Percentiles rank a stretch among this genome's conserved stretches.
These are phyloP conservation scores for Sebastes aleutianus DNA, from an alignment of 2,797 vertebrate species.

Conservation along the genomic window DNA sequence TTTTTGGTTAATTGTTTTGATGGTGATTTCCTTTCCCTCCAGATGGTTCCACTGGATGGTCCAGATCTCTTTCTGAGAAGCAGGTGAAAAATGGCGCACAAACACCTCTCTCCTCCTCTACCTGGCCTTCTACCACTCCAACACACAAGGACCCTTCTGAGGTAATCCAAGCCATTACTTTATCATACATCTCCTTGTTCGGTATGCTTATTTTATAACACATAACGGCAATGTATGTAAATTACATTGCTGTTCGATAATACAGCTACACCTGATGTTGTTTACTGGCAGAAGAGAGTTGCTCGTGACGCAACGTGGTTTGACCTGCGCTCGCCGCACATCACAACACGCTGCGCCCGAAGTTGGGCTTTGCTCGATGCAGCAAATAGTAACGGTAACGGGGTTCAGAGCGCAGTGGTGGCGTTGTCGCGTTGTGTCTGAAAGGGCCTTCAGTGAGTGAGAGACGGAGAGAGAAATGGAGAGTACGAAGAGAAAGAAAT, in stretches of 20 bases:
- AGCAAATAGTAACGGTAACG: too few species aligned
- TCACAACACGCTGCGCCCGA: too few species aligned
- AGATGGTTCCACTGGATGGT: slow-evolving; percentile 85
- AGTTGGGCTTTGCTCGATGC: too few species aligned
- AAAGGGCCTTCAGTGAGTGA: too few species aligned
- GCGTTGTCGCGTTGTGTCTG: too few species aligned
- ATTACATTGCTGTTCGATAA: background rate
- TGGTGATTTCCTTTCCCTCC: slow-evolving; percentile 35
- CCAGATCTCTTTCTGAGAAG: slow-evolving; percentile 83
- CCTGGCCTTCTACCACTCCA: slow-evolving; percentile 68
- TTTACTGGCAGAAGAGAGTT: too few species aligned
- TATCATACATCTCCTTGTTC: background rate
- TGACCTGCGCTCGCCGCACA: too few species aligned
- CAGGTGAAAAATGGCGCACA: slow-evolving; percentile 84
- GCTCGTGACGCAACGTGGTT: too few species aligned
- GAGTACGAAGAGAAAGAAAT: too few species aligned
- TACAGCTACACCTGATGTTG: too few species aligned
- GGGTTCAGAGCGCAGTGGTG: too few species aligned
- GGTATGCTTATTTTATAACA: background rate
- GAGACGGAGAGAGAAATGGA: too few species aligned
- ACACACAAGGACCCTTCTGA: slow-evolving; percentile 68
- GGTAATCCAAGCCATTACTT: slow-evolving; percentile 72
- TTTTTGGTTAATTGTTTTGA: background rate
- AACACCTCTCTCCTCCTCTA: slow-evolving; percentile 58
- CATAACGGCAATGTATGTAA: background rate